Evolutionary conservation across 2,888 invertebrate genomes (phyloP).

Genomic region (Dicranocentrus wangi): DNA sequence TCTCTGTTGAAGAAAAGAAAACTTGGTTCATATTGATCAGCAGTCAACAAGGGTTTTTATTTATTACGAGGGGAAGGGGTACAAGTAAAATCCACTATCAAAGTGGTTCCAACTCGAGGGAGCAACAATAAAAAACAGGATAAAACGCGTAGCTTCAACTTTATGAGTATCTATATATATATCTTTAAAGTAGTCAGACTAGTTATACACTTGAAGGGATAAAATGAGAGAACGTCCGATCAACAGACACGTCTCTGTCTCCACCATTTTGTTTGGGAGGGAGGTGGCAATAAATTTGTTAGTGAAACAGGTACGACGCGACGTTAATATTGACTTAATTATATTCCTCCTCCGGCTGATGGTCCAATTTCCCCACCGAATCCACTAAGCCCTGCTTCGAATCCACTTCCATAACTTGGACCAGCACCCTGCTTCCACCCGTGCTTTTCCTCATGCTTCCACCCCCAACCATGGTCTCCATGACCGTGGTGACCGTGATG

Average conservation of each 20-base stretch:
- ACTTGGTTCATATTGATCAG: too few relatives aligned
- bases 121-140: too few relatives aligned
- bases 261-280: not conserved
- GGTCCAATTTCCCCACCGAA: too few relatives aligned
- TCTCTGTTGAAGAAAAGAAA: too few relatives aligned
- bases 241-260: not conserved
- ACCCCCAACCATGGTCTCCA: not conserved
- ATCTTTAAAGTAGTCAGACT: not conserved
- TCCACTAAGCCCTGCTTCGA: conserved; percentile 13
- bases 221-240: not conserved
- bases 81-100: not conserved
- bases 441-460: not conserved
- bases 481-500: not conserved
- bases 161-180: too few relatives aligned
- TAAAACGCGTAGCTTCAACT: too few relatives aligned
- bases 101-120: too few relatives aligned
- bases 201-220: too few relatives aligned
- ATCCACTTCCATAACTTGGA: conserved; percentile 31
- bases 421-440: too few relatives aligned
- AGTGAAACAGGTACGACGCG: not conserved
- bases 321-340: not conserved
- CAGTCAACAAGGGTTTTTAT: too few relatives aligned
- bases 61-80: too few relatives aligned
- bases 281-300: not conserved
- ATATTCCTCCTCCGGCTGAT: too few relatives aligned